Evolutionary conservation across 2,797 vertebrate genomes (phyloP), one percentile per base, ranked within the genome.

Genomic region (Rhinatrema bivittatum): DNA sequence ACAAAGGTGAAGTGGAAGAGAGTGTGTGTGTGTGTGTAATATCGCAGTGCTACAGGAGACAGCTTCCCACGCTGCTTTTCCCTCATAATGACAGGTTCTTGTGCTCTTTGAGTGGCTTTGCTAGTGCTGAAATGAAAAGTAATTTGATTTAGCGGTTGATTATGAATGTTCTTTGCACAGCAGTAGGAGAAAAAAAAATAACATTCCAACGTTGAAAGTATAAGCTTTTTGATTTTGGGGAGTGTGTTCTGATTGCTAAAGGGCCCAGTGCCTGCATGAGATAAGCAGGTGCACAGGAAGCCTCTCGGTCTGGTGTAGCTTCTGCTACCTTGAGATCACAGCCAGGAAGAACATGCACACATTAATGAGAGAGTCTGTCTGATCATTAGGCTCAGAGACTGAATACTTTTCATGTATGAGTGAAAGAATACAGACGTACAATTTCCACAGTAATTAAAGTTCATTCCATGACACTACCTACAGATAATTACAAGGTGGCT

Each of bases 401-500:
- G 50, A 68, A 52, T 29, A 41, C 62, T 60, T 50, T 70, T 68
- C 50, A 54, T 68, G 50, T 66, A 50, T 65, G 58, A 52, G 51
- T 37, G 71, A 68, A 68, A 73, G 72, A 72, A 72, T 70, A 69
- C 74, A 68, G 60, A 67, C 56, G 75, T 60, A 71, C 68, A 63
- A 57, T 75, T 54, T 55, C 74, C 71, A 49, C 62, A 56, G 72
- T 86, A 87, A 88, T 89, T 89, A 87, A 83, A 79, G 75, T 78
- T 84, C 77, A 82, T 81, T 81, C 76, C 75, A 73, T 78, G 88
- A 84, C 85, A 81, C 82, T 85, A 72, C 79, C 78, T 76, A 65
- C 64, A 22, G 66, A 61, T 86, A 86, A 82, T 86, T 86, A 78
- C 67, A 68, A 74, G 82, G 81, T 85, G 85, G 79, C 81, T 84